Conservation (phyloP, 2,797 vertebrate genomes). For the Myiotriccus ornatus region DNA sequence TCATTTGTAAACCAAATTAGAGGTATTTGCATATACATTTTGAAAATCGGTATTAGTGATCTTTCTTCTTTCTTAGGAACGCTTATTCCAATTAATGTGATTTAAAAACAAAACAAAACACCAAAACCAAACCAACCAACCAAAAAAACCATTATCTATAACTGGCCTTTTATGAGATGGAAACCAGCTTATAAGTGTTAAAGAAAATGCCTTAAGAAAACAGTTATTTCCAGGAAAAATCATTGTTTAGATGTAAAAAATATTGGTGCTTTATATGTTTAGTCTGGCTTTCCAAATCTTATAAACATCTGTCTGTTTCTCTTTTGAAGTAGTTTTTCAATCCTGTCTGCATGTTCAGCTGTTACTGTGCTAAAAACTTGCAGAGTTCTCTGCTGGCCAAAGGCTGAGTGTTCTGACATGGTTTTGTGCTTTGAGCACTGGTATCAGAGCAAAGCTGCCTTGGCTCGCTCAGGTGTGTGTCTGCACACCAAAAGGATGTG, state of each 20-base stretch:
- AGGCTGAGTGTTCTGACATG: not conserved
- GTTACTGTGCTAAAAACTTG: not conserved
- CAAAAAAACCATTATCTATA: not conserved
- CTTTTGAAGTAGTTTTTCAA: not conserved
- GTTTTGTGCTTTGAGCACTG: not conserved
- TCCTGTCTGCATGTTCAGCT: not conserved
- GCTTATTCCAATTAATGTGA: not conserved
- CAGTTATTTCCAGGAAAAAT: not conserved
- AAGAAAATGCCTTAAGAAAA: not conserved
- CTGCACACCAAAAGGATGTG: not conserved
- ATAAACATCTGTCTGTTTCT: not conserved
- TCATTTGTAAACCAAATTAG: not conserved
- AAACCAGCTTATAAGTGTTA: not conserved
- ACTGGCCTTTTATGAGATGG: not conserved
- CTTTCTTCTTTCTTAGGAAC: not conserved
- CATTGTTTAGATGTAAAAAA: slow-evolving; percentile 3
- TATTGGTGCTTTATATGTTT: slow-evolving; percentile 13
- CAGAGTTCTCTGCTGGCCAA: not conserved
- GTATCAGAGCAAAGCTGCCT: not conserved
- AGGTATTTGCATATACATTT: not conserved
- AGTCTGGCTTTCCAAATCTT: not conserved
- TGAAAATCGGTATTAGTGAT: not conserved
- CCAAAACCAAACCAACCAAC: not conserved
- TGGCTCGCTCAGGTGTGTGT: not conserved
- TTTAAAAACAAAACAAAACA: not conserved